phyloP scores from a whole-genome alignment of 2,888 invertebrate genomes.

The Ferdinandea cuprea region DNA sequence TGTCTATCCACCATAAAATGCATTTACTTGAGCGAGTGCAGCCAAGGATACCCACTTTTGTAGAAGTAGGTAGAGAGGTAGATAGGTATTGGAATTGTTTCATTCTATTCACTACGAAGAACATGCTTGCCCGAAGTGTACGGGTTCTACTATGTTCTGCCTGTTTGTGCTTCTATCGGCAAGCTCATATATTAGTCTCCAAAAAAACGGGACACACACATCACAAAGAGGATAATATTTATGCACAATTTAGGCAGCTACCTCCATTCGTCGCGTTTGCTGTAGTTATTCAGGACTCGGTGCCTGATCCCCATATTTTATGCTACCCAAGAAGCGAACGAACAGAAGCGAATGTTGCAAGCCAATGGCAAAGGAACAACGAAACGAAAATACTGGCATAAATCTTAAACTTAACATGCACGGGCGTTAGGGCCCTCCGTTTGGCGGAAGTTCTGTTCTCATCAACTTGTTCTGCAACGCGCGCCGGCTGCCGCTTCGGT shows the following conservation, averaged over 20 bases:
- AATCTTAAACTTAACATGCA: slow-evolving; percentile 70
- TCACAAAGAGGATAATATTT: slow-evolving; percentile 63
- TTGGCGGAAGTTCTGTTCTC: slow-evolving; percentile 51
- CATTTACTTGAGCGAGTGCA: slow-evolving; percentile 50
- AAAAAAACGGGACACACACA: slow-evolving; percentile 28
- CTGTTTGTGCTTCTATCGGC: slow-evolving; percentile 53
- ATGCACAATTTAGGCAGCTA: slow-evolving; percentile 72
- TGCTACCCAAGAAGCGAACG: slow-evolving; percentile 39
- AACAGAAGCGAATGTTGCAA: slow-evolving; percentile 25
- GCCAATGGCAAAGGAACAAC: slow-evolving; percentile 57
- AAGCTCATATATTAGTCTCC: slow-evolving; percentile 63
- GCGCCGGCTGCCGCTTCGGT: no score
- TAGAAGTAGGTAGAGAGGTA: background rate
- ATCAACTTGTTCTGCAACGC: slow-evolving; percentile 42
- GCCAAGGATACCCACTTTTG: slow-evolving; percentile 21
- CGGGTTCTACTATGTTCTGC: background rate
- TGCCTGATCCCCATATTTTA: slow-evolving; percentile 59
- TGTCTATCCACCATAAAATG: slow-evolving; percentile 44
- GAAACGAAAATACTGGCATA: slow-evolving; percentile 69
- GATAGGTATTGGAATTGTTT: background rate
- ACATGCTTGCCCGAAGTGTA: background rate
- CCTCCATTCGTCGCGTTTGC: slow-evolving; percentile 45
- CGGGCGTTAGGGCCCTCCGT: slow-evolving; percentile 27
- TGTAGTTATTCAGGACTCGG: slow-evolving; percentile 48
- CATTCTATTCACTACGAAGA: background rate